Base-by-base conservation (phyloP, 2,797 vertebrate species). In the Mus minutoides region DNA sequence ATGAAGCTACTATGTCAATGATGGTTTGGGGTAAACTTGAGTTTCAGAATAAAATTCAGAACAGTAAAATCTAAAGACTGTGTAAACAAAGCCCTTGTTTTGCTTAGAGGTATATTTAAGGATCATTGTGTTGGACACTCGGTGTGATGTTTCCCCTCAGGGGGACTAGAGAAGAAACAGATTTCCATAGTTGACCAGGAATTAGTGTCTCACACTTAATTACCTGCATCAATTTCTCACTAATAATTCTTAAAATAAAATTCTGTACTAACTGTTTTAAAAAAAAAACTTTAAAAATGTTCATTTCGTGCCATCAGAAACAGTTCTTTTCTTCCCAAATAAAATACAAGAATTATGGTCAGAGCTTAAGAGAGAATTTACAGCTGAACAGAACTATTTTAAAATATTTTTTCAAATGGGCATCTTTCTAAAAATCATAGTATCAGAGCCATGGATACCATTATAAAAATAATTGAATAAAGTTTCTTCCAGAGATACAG, bases 31-130 rank as follows among this genome's bases (percentile, higher is more conserved):
- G 78, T 96, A 95, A 95, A 96, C 97, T 96, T 95, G 92, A 97
- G 91, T 93, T 97, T 95, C 87, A 98, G 90, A 94, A 95, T 96
- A 97, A 97, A 97, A 83, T 97, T 97, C 95, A 37, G 84, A 97
- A 95, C 94, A 96, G 86, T 92, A 80, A 88, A 83, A 96, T 91
- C 95, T 69, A 93, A 96, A 97, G 91, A 92, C 84, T 94, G 69
- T 91, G 78, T 96, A 97, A 97, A 95, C 89, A 84, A 95, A 95
- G 92, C 91, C 96, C 88, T 94, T 95, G 73, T 95, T 94, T 97
- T 97, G 92, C 93, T 96, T 96, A 94, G 64, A 67, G 95, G 84
- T 64, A 29, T 73, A 58, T 95, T 84, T 91, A 83, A 94, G 82
- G 79, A 43, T 94, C 79, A 64, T 94, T 93, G 88, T 96, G 88